A percentile compares a stretch with the other conserved stretches of the same genome.
Evolutionary conservation across 2,113 vertebrate species (phyloP).

Genomic region (Myrmophylax atrothorax): DNA sequence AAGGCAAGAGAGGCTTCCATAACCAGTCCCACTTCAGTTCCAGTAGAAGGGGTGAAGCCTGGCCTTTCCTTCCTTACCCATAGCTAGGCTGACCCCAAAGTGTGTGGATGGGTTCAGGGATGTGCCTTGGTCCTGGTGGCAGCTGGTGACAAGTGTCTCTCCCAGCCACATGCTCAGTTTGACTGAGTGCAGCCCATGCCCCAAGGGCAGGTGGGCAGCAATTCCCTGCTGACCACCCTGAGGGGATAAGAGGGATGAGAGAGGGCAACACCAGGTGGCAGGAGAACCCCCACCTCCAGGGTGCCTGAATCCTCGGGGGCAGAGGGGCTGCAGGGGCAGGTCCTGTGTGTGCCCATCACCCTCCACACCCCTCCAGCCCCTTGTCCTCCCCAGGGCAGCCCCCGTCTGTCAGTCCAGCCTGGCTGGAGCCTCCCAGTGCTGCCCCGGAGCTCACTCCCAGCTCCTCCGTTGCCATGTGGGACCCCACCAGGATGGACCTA

Average conservation of each 20-base stretch:
- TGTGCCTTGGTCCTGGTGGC: background rate
- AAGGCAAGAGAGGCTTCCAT: background rate
- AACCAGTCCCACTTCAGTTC: background rate
- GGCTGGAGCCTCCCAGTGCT: background rate
- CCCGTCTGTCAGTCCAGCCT: rapidly evolving
- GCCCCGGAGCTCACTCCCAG: background rate
- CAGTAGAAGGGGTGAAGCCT: background rate
- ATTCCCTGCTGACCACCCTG: background rate
- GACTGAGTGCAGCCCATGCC: background rate
- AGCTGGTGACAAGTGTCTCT: background rate
- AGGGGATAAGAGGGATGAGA: too few species aligned
- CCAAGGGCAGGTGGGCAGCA: background rate
- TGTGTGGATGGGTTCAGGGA: rapidly evolving
- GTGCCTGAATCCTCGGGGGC: too few species aligned
- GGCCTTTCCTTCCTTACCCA: background rate
- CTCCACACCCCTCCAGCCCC: background rate
- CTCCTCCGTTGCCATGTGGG: rapidly evolving
- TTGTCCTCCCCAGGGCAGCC: background rate
- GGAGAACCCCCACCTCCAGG: too few species aligned
- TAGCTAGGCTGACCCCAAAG: rapidly evolving
- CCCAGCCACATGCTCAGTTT: rapidly evolving
- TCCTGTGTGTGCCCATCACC: rapidly evolving
- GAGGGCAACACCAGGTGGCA: background rate
- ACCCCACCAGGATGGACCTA: background rate
- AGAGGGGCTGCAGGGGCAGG: background rate